These are phyloP conservation scores for Girardinus metallicus DNA, from an alignment of 2,797 vertebrate genomes.

Conservation along the genomic window DNA sequence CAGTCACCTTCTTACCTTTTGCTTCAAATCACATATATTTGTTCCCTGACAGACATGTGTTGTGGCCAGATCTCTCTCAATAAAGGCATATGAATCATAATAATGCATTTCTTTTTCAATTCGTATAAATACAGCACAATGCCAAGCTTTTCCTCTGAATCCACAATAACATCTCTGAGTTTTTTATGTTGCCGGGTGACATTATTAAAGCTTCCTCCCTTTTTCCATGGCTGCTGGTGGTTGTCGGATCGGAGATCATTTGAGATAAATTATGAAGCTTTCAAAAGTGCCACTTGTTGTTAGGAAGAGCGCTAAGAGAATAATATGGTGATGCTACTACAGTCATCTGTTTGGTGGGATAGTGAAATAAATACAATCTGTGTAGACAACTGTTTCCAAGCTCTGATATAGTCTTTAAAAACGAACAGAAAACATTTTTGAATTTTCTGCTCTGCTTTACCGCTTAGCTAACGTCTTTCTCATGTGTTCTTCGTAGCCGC, in stretches of 20 bases:
- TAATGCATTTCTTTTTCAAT: background rate
- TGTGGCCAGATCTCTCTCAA: background rate
- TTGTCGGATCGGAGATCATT: background rate
- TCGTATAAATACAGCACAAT: background rate
- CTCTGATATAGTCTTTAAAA: background rate
- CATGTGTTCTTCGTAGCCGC: background rate
- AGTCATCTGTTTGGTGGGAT: background rate
- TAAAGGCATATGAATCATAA: background rate
- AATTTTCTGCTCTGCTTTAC: background rate
- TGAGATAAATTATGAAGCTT: background rate
- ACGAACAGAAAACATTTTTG: background rate
- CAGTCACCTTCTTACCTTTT: background rate
- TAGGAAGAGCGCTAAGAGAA: background rate
- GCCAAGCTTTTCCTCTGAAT: background rate
- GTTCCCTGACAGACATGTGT: background rate
- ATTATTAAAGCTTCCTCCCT: background rate
- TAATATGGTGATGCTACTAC: background rate
- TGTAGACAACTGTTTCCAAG: background rate
- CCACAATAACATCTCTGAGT: background rate
- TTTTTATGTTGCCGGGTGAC: background rate
- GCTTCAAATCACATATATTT: background rate
- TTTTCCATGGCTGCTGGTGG: background rate
- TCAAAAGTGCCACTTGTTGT: background rate
- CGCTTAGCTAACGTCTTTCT: background rate
- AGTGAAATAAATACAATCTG: background rate